Conservation (phyloP, 1,140 invertebrate species). For the Platyura marginata region DNA sequence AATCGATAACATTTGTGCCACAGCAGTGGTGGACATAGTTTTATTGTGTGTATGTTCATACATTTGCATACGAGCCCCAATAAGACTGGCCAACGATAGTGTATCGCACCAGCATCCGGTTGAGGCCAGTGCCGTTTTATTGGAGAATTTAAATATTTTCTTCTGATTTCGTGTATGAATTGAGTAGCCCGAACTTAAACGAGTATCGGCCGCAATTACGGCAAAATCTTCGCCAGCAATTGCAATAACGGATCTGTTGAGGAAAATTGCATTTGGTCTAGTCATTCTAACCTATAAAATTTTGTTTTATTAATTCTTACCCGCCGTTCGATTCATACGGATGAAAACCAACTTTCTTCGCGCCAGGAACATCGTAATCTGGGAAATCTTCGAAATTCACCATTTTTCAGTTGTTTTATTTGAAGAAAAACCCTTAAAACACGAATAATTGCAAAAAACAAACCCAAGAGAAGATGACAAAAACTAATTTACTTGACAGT, state of each 20-base stretch:
- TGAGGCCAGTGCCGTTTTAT: constrained; percentile 64
- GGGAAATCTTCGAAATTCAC: constrained; percentile 30
- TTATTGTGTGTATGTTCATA: constrained; percentile 93
- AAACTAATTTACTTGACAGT: no score
- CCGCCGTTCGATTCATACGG: constrained; percentile 64
- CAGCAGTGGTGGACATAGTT: constrained; percentile 76
- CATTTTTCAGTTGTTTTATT: no score
- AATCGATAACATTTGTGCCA: constrained; percentile 89
- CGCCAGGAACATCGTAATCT: constrained; percentile 40
- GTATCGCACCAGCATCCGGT: constrained; percentile 97
- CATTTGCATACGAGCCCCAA: constrained; percentile 81
- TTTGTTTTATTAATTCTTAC: constrained; percentile 23
- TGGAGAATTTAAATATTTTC: constrained; percentile 63
- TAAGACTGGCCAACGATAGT: constrained; percentile 72
- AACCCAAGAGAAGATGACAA: no score
- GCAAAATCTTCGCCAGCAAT: constrained; percentile 84
- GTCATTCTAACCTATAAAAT: background rate
- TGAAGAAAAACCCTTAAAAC: no score
- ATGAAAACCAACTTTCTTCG: constrained; percentile 41
- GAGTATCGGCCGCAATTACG: constrained; percentile 76
- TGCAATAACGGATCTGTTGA: constrained; percentile 59
- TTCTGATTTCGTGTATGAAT: constrained; percentile 78
- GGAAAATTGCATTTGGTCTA: background rate
- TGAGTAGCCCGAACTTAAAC: constrained; percentile 76
- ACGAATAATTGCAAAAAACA: no score